A percentile compares a stretch with the other conserved stretches of the same genome.
These are phyloP conservation scores for Nasua narica DNA, from an alignment of 2,797 vertebrate species.

Conservation along the genomic window DNA sequence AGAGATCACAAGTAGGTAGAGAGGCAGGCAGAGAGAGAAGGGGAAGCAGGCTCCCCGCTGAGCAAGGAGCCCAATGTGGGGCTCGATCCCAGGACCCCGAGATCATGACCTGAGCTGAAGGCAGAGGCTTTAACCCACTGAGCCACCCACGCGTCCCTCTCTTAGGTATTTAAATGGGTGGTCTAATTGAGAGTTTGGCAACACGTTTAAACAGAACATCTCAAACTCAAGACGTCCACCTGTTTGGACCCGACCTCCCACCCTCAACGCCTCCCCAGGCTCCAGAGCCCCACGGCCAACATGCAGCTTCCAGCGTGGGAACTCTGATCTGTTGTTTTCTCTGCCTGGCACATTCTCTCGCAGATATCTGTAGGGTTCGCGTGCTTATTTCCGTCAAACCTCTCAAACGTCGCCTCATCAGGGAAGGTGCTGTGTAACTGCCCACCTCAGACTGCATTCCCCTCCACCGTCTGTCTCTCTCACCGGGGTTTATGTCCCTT, in stretches of 20 bases:
- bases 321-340: background rate
- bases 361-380: background rate
- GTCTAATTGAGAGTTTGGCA: background rate
- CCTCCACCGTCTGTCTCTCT: background rate
- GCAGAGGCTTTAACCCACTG: no score
- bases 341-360: background rate
- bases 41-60: no score
- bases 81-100: no score
- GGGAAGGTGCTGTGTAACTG: background rate
- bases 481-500: background rate
- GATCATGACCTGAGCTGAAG: no score
- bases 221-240: background rate
- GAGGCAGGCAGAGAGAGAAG: no score
- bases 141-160: no score
- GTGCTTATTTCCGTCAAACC: background rate
- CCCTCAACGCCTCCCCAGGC: background rate
- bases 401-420: background rate
- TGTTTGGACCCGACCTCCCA: background rate
- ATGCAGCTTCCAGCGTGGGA: rapidly evolving
- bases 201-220: background rate
- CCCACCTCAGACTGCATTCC: rapidly evolving
- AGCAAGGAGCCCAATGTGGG: no score
- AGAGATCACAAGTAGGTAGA: no score
- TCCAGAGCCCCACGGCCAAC: rapidly evolving
- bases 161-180: background rate